phyloP scores from a whole-genome alignment of 2,797 vertebrate genomes.

The Lateolabrax maculatus region DNA sequence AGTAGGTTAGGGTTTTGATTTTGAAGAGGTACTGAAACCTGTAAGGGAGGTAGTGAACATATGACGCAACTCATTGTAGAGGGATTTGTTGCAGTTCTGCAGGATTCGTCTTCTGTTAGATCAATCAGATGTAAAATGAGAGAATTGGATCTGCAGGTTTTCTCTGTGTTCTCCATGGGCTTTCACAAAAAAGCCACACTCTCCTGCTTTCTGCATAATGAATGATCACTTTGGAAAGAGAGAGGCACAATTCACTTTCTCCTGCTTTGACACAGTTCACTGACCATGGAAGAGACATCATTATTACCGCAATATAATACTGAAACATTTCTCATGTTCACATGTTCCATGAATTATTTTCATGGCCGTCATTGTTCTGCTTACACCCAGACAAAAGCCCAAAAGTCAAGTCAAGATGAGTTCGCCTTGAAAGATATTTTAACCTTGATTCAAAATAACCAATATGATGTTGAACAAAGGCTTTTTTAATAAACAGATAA shows the following conservation, averaged over 20 bases:
- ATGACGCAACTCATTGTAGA: constrained; percentile 43
- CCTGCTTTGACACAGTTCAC: constrained; percentile 53
- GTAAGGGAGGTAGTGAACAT: constrained; percentile 28
- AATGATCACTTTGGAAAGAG: constrained; percentile 58
- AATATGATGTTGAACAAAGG: background rate
- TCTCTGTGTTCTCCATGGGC: constrained; percentile 16
- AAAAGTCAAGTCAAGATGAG: background rate
- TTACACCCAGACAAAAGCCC: constrained; percentile 4
- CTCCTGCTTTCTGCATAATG: constrained; percentile 67
- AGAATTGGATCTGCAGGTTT: constrained; percentile 36
- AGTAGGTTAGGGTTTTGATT: constrained; percentile 28
- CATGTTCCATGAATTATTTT: constrained; percentile 18
- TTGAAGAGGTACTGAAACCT: constrained; percentile 41
- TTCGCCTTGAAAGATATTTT: background rate
- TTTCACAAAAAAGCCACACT: constrained; percentile 30
- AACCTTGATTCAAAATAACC: background rate
- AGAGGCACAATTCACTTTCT: constrained; percentile 52
- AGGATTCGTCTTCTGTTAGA: constrained; percentile 38
- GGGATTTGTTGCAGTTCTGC: constrained; percentile 50
- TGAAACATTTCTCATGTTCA: constrained; percentile 15
- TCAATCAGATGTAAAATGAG: constrained; percentile 38
- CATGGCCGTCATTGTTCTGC: background rate
- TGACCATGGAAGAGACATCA: constrained; percentile 27
- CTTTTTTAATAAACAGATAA: background rate
- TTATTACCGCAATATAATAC: constrained; percentile 12